Evolutionary conservation across 2,113 vertebrate species (phyloP), one percentile per base, ranked within the genome.

Genomic region (Delphinapterus leucas): DNA sequence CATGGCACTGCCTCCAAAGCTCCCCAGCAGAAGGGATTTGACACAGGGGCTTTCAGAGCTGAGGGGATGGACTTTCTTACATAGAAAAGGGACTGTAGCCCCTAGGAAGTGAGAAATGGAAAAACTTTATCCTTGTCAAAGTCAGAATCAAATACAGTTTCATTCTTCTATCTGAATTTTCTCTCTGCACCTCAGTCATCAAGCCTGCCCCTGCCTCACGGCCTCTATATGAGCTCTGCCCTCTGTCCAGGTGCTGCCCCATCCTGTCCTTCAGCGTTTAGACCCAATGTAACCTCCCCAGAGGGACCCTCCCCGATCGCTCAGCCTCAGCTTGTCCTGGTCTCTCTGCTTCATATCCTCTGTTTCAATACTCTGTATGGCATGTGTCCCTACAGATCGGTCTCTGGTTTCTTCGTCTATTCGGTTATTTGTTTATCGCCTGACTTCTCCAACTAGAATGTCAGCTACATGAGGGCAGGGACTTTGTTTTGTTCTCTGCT

Each of bases 1-100:
- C 26, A 5, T 0, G 2, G 49, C 63, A 11, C 10, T 17, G 20
- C 77, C 49, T 58, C 31, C 74, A 4, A 5, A 31, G 5, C 55
- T 38, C 49, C 49, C 58, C 17, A 6, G 18, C 21, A 89, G 25
- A 11, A 83, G 53, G 17, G 21, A 73, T 63, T 26, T 8, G 31
- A 53, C 10, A 7, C 0, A 0, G 21, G 44, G 49, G 20, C 23
- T 41, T 23, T 73, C 31, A 17, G 61, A 47, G 61, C 21, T 8
- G 10, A 90, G 74, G 63, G 14, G 80, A 23, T 6, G 2, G 20
- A 21, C 49, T 71, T 38, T 1, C n/a, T 47, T 14, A 49, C 1
- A 0, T 3, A 14, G 63, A 5, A 74, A 79, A 49, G 23, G 70
- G 74, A 28, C 58, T 11, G 0, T 23, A 10, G n/a, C 41, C 71